These are phyloP conservation scores for Entomyzon cyanotis DNA, from an alignment of 2,113 vertebrate species.

Conservation along the genomic window DNA sequence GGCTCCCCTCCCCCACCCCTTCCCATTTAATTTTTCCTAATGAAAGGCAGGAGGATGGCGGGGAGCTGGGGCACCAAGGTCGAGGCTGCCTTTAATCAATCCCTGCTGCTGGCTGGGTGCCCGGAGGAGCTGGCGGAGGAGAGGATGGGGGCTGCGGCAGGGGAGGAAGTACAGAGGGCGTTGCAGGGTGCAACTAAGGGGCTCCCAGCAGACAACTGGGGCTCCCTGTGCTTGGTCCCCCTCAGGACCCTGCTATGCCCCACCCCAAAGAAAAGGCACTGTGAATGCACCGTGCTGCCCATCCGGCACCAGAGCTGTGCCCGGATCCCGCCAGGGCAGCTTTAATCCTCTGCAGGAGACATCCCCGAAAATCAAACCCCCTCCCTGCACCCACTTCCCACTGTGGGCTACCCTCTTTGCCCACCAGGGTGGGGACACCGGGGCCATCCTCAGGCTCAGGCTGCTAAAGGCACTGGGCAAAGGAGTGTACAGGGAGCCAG, in stretches of 20 bases:
- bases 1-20: constrained; percentile 37
- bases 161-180: not conserved
- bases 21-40: constrained; percentile 68
- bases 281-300: not conserved
- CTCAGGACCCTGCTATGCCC: not conserved
- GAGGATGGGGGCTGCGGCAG: not conserved
- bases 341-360: not conserved
- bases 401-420: not conserved
- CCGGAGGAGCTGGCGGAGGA: not conserved
- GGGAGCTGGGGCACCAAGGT: constrained; percentile 61
- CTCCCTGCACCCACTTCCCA: not conserved
- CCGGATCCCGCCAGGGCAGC: not conserved
- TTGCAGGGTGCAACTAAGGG: not conserved
- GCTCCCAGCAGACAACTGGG: not conserved
- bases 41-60: constrained; percentile 63
- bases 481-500: not conserved
- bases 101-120: constrained; percentile 40
- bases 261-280: not conserved
- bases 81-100: constrained; percentile 69
- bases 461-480: constrained; percentile 31
- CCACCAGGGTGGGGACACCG: not conserved
- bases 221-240: not conserved
- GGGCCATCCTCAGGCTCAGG: not conserved
- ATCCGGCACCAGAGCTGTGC: not conserved
- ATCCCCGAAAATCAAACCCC: not conserved